Percentiles rank a stretch among this genome's conserved stretches.
phyloP scores from a whole-genome alignment of 2,113 vertebrate genomes.

The Sapayoa aenigma region DNA sequence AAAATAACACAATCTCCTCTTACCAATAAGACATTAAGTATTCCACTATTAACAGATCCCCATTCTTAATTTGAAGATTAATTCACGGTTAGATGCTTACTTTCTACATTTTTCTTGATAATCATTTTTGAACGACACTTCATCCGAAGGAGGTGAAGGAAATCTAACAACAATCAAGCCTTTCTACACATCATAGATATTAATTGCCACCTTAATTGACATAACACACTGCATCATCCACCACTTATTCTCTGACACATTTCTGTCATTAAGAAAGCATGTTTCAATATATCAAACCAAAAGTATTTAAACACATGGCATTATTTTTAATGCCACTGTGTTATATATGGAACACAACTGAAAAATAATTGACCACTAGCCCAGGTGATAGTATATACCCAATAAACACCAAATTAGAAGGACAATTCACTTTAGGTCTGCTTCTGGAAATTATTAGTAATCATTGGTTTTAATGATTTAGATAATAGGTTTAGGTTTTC shows the following conservation, averaged over 20 bases:
- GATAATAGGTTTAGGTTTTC: background rate
- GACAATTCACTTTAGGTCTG: background rate
- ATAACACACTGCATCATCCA: background rate
- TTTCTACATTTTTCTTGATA: background rate
- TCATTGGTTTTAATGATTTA: background rate
- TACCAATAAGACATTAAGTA: background rate
- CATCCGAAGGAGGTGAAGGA: background rate
- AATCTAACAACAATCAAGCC: background rate
- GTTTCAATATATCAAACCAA: background rate
- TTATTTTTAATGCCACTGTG: background rate
- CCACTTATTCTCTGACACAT: background rate
- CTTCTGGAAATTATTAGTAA: background rate
- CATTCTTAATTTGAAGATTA: background rate
- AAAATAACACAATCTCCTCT: background rate
- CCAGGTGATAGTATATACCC: background rate
- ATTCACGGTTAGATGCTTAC: background rate
- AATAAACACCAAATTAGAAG: background rate
- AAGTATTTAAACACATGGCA: background rate
- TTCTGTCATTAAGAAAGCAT: background rate
- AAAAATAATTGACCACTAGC: background rate
- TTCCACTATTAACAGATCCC: background rate
- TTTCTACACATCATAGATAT: background rate
- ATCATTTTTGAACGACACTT: background rate
- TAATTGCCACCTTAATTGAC: background rate
- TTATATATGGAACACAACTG: background rate